A percentile compares a stretch with the other conserved stretches of the same genome.
These are phyloP conservation scores for Staurois parvus DNA, from an alignment of 2,797 vertebrate genomes.

Conservation along the genomic window DNA sequence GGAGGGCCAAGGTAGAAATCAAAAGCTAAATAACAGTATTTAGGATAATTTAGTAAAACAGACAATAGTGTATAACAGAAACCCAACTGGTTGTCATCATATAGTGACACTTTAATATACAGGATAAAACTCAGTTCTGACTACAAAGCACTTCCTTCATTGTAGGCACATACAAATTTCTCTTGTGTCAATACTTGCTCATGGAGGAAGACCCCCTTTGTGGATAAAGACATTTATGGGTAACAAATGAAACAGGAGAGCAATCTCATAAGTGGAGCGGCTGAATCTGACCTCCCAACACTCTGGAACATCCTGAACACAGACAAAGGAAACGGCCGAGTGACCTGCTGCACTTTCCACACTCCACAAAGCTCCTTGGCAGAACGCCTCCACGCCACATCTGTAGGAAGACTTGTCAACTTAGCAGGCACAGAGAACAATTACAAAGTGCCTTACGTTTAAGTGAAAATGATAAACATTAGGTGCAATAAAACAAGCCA, in stretches of 20 bases:
- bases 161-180: too few relatives aligned
- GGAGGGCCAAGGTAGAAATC: too few relatives aligned
- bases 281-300: constrained; percentile 10
- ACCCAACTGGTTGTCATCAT: too few relatives aligned
- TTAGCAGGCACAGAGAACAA: constrained; percentile 65
- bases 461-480: constrained; percentile 69
- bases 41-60: too few relatives aligned
- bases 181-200: neutral
- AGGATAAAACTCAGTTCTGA: too few relatives aligned
- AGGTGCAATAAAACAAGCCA: constrained; percentile 65
- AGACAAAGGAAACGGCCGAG: constrained; percentile 58
- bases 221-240: neutral
- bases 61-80: too few relatives aligned
- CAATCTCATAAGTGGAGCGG: neutral
- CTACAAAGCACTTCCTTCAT: too few relatives aligned
- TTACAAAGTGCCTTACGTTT: constrained; percentile 61
- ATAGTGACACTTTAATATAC: too few relatives aligned
- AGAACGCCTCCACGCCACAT: constrained; percentile 34
- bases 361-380: constrained; percentile 65
- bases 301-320: neutral
- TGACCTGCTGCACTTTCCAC: constrained; percentile 62
- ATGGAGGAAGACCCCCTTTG: neutral
- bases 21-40: too few relatives aligned
- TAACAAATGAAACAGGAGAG: neutral
- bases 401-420: constrained; percentile 66